Evolutionary conservation across 1,140 invertebrate species (phyloP), one percentile per base, ranked within the genome.

Genomic region (Drusus annulatus): DNA sequence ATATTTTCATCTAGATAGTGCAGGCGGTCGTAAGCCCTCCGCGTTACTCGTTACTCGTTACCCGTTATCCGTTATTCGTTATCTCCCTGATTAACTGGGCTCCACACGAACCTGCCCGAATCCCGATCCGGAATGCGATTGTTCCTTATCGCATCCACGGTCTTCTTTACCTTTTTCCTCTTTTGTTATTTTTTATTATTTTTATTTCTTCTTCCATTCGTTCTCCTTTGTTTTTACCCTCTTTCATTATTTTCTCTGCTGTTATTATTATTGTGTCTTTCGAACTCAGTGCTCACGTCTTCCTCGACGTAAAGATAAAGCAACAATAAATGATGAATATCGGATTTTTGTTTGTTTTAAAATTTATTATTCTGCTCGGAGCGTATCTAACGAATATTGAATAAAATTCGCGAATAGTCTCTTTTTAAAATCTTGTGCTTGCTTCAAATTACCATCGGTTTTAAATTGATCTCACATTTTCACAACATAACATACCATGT

Each of bases 1-100:
- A 65, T 16, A n/a, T 21, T 65, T 65, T 65, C 25, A 65, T 65
- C 62, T 65, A 25, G 62, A 65, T 65, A 65, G 62, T 65, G 28
- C 21, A 65, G 28, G 21, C 21, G 62, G 62, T 60, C 19, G 56
- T 60, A 60, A 60, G 56, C 56, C 23, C 23, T 60, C 23, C 23
- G 23, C 23, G 56, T 19, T 60, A 23, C 17, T 15, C 63, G 63
- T n/a, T n/a, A n/a, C n/a, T n/a, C n/a, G n/a, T n/a, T n/a, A n/a
- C n/a, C n/a, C n/a, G n/a, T n/a, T n/a, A n/a, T n/a, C n/a, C 23
- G 56, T 19, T 60, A 23, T 8, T 15, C 63, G 63, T 68, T 68
- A 68, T 68, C 63, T 68, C 36, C 28, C 63, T 36, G 63, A 68
- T 68, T 68, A 68, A 68, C 25, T 25, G 10, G 36, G 62, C 68